These are phyloP conservation scores for Monopterus albus DNA, from an alignment of 2,113 vertebrate genomes.

Conservation along the genomic window DNA sequence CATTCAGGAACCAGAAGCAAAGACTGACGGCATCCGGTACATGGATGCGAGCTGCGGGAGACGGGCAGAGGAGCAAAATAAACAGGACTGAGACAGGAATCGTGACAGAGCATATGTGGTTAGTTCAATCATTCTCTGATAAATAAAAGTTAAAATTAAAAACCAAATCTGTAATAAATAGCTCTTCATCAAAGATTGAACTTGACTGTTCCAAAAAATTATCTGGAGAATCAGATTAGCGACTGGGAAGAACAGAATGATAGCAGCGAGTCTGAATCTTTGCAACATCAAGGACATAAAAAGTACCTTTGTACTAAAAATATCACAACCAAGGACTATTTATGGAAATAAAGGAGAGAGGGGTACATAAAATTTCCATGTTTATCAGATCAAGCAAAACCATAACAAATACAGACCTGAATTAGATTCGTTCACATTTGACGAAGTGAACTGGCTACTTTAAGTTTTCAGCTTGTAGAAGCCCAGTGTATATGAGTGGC, in stretches of 20 bases:
- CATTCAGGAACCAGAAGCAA: no score
- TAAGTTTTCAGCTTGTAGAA: background rate
- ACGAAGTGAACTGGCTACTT: background rate
- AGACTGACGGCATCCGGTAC: no score
- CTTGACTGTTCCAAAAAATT: conserved; percentile 2
- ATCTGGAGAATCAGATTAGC: conserved; percentile 40
- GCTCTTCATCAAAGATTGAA: conserved; percentile 40
- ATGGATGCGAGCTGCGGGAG: no score
- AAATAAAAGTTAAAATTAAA: conserved; percentile 21
- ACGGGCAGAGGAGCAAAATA: no score
- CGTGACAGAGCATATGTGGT: background rate
- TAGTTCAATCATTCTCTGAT: conserved; percentile 39
- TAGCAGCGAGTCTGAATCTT: conserved; percentile 40
- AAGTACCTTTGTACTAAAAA: conserved; percentile 66
- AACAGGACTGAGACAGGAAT: no score
- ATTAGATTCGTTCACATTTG: background rate
- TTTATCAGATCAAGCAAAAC: conserved; percentile 43
- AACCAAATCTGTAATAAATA: conserved; percentile 50
- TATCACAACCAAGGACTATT: conserved; percentile 66
- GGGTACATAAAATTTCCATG: conserved; percentile 56
- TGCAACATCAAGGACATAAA: conserved; percentile 63
- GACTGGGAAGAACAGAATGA: conserved; percentile 44
- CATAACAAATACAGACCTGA: background rate
- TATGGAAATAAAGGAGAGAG: conserved; percentile 48
- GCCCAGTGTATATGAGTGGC: background rate